A percentile compares a stretch with the other conserved stretches of the same genome.
These are phyloP conservation scores for Fragum whitleyi DNA, from an alignment of 2,888 invertebrate genomes.

Conservation along the genomic window DNA sequence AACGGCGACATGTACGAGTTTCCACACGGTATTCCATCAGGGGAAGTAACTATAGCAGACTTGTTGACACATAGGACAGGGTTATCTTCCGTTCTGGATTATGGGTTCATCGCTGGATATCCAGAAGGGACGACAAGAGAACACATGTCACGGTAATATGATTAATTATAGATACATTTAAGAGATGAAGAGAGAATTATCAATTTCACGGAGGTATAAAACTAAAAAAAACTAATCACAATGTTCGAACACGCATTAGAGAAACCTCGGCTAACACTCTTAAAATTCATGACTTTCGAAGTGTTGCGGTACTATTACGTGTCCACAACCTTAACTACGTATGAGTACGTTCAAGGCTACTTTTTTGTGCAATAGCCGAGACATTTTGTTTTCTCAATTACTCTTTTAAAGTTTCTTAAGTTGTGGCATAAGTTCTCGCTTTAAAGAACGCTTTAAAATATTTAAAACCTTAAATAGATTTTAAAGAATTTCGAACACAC, in stretches of 20 bases:
- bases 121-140: constrained; percentile 45
- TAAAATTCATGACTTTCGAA: no score
- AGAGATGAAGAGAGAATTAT: background rate
- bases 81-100: constrained; percentile 54
- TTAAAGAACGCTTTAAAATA: no score
- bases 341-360: no score
- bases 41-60: constrained; percentile 62
- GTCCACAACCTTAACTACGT: background rate
- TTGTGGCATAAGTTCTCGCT: no score
- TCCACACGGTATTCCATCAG: constrained; percentile 51
- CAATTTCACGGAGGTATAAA: background rate
- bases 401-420: no score
- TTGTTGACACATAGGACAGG: constrained; percentile 67
- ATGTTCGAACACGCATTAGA: background rate
- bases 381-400: no score
- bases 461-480: no score
- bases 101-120: constrained; percentile 63
- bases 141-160: constrained; percentile 16
- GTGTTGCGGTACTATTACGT: no score
- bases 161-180: no score
- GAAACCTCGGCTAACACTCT: background rate
- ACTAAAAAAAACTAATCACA: no score
- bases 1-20: constrained; percentile 56
- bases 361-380: no score
- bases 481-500: no score